Percentiles rank a stretch among this genome's conserved stretches.
Evolutionary conservation across 2,888 invertebrate genomes (phyloP).

Genomic region (Lasioglossum figueresi): DNA sequence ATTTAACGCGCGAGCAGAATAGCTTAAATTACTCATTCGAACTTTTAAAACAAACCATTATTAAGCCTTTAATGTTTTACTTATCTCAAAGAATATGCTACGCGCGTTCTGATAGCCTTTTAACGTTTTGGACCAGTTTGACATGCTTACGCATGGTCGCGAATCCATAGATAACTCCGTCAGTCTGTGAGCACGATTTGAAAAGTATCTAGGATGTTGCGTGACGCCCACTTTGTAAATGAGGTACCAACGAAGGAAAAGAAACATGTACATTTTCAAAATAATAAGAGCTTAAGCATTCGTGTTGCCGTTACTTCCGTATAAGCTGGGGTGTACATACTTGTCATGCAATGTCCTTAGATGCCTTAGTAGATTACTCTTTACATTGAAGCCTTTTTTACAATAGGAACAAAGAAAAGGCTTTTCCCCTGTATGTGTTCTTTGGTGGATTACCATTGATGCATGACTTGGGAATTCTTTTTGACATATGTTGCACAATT

Average conservation of each 20-base stretch:
- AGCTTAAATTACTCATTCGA: constrained; percentile 22
- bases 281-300: constrained; percentile 76
- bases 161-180: constrained; percentile 46
- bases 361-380: constrained; percentile 90
- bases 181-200: constrained; percentile 62
- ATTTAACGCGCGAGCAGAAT: constrained; percentile 33
- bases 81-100: constrained; percentile 54
- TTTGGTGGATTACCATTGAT: constrained; percentile 91
- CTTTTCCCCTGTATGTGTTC: constrained; percentile 91
- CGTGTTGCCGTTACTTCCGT: constrained; percentile 82
- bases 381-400: constrained; percentile 92
- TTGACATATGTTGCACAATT: constrained; percentile 88
- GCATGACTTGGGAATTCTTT: constrained; percentile 92
- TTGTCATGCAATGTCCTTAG: constrained; percentile 91
- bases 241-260: constrained; percentile 55
- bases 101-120: constrained; percentile 38
- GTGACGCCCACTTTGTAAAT: constrained; percentile 55
- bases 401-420: constrained; percentile 91
- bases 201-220: constrained; percentile 53
- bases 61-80: constrained; percentile 49
- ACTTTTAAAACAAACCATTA: constrained; percentile 32
- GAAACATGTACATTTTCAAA: constrained; percentile 37
- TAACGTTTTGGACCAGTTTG: constrained; percentile 57
- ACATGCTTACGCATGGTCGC: constrained; percentile 43
- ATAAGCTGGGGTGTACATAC: constrained; percentile 85